Conservation (phyloP, 2,888 invertebrate genomes). For the Tholera decimalis region DNA sequence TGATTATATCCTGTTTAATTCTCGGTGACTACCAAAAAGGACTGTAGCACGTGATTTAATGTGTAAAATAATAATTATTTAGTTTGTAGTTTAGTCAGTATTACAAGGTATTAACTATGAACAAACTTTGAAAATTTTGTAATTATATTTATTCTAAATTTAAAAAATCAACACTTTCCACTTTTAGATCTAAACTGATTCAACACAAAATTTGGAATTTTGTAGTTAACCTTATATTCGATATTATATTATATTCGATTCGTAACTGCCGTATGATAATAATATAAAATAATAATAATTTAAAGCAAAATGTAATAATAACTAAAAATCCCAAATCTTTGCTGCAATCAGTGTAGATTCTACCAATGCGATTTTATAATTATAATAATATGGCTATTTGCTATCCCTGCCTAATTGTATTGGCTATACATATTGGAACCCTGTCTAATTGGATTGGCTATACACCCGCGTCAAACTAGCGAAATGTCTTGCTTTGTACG, state of each 20-base stretch:
- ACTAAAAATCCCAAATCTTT: no score
- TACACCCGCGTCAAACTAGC: background rate
- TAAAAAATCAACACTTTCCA: no score
- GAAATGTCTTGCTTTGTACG: background rate
- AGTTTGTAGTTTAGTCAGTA: slow-evolving; percentile 30
- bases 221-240: no score
- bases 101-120: slow-evolving; percentile 23
- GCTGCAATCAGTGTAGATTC: no score
- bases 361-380: no score
- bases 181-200: no score
- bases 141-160: background rate
- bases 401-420: background rate
- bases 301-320: no score
- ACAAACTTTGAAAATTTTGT: slow-evolving; percentile 17
- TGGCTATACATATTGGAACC: background rate
- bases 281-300: background rate
- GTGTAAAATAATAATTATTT: background rate
- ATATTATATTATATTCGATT: no score
- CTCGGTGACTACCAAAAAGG: background rate
- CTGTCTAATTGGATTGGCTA: background rate
- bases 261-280: no score
- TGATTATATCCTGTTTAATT: background rate
- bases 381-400: no score
- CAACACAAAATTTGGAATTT: no score
- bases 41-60: background rate